These are phyloP conservation scores for Galaxea fascicularis DNA, from an alignment of 92 coral and sea anemone species.

Conservation along the genomic window DNA sequence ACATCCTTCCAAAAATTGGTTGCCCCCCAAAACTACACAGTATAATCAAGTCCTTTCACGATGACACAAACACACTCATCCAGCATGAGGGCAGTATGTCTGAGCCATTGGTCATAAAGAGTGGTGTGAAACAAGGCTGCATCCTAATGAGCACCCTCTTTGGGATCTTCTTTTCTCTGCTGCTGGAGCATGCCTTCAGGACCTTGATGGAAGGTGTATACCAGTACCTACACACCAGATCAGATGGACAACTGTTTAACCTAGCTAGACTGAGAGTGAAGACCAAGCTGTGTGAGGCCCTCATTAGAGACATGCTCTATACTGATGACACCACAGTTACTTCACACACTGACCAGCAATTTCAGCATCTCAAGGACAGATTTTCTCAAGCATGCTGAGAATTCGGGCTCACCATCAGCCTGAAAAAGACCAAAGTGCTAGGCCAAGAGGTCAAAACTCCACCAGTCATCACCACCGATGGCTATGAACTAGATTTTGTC, in stretches of 20 bases:
- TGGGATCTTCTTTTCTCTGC: slow-evolving; percentile 33
- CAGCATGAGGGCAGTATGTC: background rate
- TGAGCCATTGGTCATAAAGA: background rate
- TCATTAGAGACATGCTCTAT: slow-evolving; percentile 53
- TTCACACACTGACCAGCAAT: slow-evolving; percentile 39
- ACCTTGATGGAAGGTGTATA: slow-evolving; percentile 11
- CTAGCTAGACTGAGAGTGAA: slow-evolving; percentile 44
- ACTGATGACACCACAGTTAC: slow-evolving; percentile 50
- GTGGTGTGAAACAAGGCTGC: background rate
- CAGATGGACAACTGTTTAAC: background rate
- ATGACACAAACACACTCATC: background rate
- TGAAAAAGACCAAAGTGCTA: too few relatives aligned
- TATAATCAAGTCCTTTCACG: background rate
- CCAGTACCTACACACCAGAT: slow-evolving; percentile 41
- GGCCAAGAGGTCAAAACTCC: slow-evolving; percentile 5
- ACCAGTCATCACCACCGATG: background rate
- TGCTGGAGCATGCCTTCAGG: slow-evolving; percentile 28
- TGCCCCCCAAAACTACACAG: background rate
- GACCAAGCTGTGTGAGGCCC: slow-evolving; percentile 27
- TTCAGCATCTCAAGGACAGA: slow-evolving; percentile 38
- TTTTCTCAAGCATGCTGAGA: slow-evolving; percentile 55
- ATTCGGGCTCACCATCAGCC: slow-evolving; percentile 65
- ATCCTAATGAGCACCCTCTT: background rate
- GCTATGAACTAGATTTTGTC: background rate
- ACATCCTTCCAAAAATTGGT: background rate